Conservation (phyloP, 2,888 invertebrate genomes). For the Molanna angustata region DNA sequence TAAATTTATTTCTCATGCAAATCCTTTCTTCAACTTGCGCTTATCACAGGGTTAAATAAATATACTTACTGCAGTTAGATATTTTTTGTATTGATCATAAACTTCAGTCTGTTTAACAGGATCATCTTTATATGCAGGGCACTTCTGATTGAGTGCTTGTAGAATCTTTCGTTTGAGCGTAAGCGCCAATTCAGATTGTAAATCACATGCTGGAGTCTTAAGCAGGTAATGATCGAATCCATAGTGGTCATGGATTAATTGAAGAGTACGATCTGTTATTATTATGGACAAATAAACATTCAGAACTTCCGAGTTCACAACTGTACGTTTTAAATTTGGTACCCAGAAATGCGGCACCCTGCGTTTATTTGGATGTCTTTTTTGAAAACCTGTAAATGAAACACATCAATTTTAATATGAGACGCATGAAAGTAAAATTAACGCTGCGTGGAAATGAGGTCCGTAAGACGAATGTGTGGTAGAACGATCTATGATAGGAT, state of each 20-base stretch:
- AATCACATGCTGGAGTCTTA: conserved; percentile 89
- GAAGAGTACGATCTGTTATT: conserved; percentile 80
- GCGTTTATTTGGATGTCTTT: conserved; percentile 55
- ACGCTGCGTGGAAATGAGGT: too few species aligned
- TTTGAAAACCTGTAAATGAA: conserved; percentile 60
- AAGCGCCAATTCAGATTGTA: conserved; percentile 81
- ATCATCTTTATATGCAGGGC: conserved; percentile 65
- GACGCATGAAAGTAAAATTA: too few species aligned
- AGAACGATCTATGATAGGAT: too few species aligned
- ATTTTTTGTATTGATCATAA: conserved; percentile 75
- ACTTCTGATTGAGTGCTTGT: conserved; percentile 63
- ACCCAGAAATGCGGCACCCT: conserved; percentile 87
- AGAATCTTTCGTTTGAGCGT: conserved; percentile 84
- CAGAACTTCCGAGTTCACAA: conserved; percentile 88
- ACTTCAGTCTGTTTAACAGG: conserved; percentile 67
- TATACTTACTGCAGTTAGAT: conserved; percentile 74
- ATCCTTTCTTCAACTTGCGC: too few species aligned
- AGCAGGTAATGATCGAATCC: conserved; percentile 96
- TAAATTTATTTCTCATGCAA: too few species aligned
- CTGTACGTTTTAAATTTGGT: conserved; percentile 73
- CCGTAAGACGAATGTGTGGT: too few species aligned
- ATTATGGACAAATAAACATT: conserved; percentile 78
- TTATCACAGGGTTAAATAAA: too few species aligned
- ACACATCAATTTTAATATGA: too few species aligned
- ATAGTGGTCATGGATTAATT: conserved; percentile 82